Evolutionary conservation across 2,113 vertebrate genomes (phyloP).

Genomic region (Nicator chloris): DNA sequence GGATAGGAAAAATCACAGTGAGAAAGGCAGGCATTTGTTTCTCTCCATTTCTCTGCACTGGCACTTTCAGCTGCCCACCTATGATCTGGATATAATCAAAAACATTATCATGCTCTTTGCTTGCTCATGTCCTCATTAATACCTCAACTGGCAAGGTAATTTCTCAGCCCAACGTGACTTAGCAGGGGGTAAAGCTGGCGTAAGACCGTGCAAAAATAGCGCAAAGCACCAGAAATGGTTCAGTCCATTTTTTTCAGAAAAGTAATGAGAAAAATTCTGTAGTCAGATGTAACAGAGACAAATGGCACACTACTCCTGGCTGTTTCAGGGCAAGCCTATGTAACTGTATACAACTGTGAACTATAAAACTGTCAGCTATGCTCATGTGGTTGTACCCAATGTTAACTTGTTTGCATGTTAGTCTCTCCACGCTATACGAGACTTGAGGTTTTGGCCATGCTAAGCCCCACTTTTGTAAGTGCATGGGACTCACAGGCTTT

Average conservation of each 20-base stretch:
- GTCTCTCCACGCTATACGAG: accelerated
- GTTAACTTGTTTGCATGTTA: background rate
- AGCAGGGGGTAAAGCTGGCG: background rate
- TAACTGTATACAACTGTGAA: too few species aligned
- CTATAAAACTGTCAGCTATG: background rate
- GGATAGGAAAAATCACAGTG: background rate
- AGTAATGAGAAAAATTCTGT: background rate
- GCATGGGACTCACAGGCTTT: background rate
- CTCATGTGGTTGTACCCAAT: background rate
- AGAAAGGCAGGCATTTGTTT: constrained; percentile 8
- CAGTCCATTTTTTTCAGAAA: background rate
- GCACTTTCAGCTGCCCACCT: background rate
- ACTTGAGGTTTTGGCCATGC: background rate
- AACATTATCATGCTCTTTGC: background rate
- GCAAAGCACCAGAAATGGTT: background rate
- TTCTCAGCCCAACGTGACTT: constrained; percentile 21
- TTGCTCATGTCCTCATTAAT: constrained; percentile 50
- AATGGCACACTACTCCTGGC: background rate
- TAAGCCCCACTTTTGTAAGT: background rate
- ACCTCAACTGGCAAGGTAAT: constrained; percentile 31
- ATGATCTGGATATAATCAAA: constrained; percentile 13
- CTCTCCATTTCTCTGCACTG: background rate
- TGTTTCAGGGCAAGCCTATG: background rate
- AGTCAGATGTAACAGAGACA: background rate
- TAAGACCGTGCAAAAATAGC: background rate